phyloP scores from a whole-genome alignment of 2,888 invertebrate species.

The Strigamia crassipes region DNA sequence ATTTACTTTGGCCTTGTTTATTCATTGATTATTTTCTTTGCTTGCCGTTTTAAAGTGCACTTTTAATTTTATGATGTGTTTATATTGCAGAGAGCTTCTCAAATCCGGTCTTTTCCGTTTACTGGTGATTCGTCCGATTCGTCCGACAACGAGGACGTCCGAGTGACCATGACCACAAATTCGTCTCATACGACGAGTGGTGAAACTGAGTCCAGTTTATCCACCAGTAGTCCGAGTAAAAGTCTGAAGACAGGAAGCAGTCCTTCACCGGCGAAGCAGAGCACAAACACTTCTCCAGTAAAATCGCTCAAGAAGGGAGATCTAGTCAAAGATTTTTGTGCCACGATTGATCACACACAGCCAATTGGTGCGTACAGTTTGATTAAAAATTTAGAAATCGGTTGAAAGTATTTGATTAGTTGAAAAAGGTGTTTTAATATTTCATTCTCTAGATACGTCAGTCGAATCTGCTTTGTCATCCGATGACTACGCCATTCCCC shows the following conservation, averaged over 20 bases:
- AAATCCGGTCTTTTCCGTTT: slow-evolving; percentile 93
- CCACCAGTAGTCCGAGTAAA: slow-evolving; percentile 52
- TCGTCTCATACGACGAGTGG: slow-evolving; percentile 53
- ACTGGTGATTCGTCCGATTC: slow-evolving; percentile 94
- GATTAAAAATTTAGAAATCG: background rate
- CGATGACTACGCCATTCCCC: slow-evolving; percentile 95
- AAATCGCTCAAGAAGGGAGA: slow-evolving; percentile 56
- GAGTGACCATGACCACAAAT: slow-evolving; percentile 52
- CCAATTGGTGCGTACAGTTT: background rate
- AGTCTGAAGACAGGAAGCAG: slow-evolving; percentile 49
- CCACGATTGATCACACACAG: background rate
- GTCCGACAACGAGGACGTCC: slow-evolving; percentile 82
- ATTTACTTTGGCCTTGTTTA: background rate
- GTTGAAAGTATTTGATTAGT: background rate
- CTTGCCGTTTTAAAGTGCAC: no score
- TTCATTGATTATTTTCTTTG: slow-evolving; percentile 16
- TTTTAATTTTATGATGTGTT: slow-evolving; percentile 45
- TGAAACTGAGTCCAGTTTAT: slow-evolving; percentile 53
- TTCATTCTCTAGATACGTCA: slow-evolving; percentile 63
- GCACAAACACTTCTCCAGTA: slow-evolving; percentile 52
- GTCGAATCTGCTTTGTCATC: slow-evolving; percentile 93
- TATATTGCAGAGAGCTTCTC: slow-evolving; percentile 78
- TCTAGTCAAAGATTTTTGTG: slow-evolving; percentile 44
- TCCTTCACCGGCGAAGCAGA: slow-evolving; percentile 52
- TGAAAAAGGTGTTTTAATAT: slow-evolving; percentile 48